Conservation (phyloP, 1,140 invertebrate genomes). For the Carposina sasakii region DNA sequence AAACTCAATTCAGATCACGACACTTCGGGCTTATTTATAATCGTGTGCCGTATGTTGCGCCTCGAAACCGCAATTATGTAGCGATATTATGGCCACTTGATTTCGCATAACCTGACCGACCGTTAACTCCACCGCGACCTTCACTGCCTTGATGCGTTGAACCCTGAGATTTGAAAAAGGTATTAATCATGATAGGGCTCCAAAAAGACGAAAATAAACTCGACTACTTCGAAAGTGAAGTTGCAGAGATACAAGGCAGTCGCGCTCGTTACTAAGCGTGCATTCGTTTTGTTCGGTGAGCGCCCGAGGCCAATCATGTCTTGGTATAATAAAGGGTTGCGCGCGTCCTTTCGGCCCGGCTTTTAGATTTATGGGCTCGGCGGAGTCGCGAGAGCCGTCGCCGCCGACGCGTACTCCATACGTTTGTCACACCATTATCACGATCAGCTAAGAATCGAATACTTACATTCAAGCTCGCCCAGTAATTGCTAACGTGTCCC, state of each 20-base stretch:
- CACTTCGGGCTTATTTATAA: slow-evolving; percentile 34
- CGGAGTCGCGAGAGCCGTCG: slow-evolving; percentile 32
- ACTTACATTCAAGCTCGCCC: slow-evolving; percentile 26
- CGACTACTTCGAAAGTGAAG: slow-evolving; percentile 32
- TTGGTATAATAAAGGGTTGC: slow-evolving; percentile 63
- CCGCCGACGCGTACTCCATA: slow-evolving; percentile 37
- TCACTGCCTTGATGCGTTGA: slow-evolving; percentile 32
- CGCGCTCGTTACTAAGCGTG: slow-evolving; percentile 46
- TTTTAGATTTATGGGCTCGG: slow-evolving; percentile 54
- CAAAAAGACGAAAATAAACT: slow-evolving; percentile 36
- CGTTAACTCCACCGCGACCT: slow-evolving; percentile 29
- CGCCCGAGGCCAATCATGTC: slow-evolving; percentile 63
- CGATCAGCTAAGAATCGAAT: slow-evolving; percentile 21
- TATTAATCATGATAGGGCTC: slow-evolving; percentile 33
- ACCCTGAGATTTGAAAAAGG: slow-evolving; percentile 14
- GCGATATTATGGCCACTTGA: slow-evolving; percentile 17
- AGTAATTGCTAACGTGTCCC: slow-evolving; percentile 42
- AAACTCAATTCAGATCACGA: slow-evolving; percentile 36
- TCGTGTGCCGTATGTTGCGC: slow-evolving; percentile 26
- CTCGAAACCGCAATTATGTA: slow-evolving; percentile 27
- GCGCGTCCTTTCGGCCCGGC: slow-evolving; percentile 47
- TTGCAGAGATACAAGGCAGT: slow-evolving; percentile 39
- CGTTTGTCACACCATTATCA: slow-evolving; percentile 57
- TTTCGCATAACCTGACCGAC: slow-evolving; percentile 10
- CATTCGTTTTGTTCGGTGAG: slow-evolving; percentile 50